Evolutionary conservation across 1,140 invertebrate species (phyloP).

Genomic region (Drosophila melanica): DNA sequence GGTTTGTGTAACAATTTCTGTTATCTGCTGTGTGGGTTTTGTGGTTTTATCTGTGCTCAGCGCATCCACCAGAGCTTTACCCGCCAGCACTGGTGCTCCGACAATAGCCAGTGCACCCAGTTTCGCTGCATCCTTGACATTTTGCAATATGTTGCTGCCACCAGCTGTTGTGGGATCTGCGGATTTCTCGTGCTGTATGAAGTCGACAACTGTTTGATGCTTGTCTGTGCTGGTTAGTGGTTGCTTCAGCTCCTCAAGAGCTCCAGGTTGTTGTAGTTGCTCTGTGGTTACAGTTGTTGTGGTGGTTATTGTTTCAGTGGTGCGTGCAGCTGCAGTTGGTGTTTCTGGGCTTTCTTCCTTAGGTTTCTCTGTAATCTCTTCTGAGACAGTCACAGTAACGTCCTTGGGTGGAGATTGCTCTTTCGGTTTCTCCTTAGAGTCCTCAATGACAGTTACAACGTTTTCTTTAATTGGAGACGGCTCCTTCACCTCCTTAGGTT

Average conservation of each 20-base stretch:
- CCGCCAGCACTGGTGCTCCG: slow-evolving; percentile 91
- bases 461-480: neutral
- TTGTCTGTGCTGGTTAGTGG: slow-evolving; percentile 16
- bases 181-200: slow-evolving; percentile 61
- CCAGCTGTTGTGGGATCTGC: slow-evolving; percentile 1
- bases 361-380: neutral
- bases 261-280: slow-evolving; percentile 35
- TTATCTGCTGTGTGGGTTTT: slow-evolving; percentile 76
- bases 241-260: slow-evolving; percentile 34
- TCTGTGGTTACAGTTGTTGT: slow-evolving; percentile 32
- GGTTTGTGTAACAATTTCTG: slow-evolving; percentile 30
- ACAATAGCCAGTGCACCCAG: slow-evolving; percentile 91
- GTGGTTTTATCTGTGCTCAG: slow-evolving; percentile 86
- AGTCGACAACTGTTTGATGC: slow-evolving; percentile 62
- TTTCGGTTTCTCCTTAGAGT: neutral
- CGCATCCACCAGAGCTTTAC: slow-evolving; percentile 92
- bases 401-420: neutral
- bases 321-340: neutral
- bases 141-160: slow-evolving; percentile 70
- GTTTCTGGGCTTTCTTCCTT: slow-evolving; percentile 8
- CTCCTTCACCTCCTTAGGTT: neutral
- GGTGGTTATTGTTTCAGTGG: slow-evolving; percentile 29
- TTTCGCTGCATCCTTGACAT: slow-evolving; percentile 92
- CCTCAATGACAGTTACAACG: neutral
- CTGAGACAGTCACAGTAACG: neutral